Evolutionary conservation across 1,140 invertebrate genomes (phyloP).

Genomic region (Camponotus pennsylvanicus): DNA sequence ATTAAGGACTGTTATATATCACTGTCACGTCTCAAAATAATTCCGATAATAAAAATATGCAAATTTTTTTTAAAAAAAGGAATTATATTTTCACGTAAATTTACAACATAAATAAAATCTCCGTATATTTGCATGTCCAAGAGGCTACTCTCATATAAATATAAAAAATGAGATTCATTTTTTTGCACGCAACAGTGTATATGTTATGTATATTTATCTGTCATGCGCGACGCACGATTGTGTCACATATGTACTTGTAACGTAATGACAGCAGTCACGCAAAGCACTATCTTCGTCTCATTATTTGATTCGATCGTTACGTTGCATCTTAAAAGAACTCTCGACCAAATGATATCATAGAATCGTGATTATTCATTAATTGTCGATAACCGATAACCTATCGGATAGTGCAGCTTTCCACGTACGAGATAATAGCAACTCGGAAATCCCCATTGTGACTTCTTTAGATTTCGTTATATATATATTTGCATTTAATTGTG

Average conservation of each 20-base stretch:
- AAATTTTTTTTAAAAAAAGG: neutral
- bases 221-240: neutral
- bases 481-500: neutral
- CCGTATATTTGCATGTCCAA: neutral
- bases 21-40: neutral
- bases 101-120: neutral
- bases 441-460: neutral
- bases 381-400: constrained; percentile 19
- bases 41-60: neutral
- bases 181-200: neutral
- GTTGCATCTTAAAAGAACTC: neutral
- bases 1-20: neutral
- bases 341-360: neutral
- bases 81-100: neutral
- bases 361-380: neutral
- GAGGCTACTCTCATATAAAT: neutral
- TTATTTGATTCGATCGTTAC: neutral
- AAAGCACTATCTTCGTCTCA: neutral
- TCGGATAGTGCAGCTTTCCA: neutral
- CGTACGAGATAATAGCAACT: constrained; percentile 7
- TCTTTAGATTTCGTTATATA: neutral
- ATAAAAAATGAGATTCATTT: neutral
- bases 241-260: neutral
- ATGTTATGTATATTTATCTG: neutral
- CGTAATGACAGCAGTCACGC: neutral